Conservation (phyloP, 2,113 vertebrate genomes). For the Calidris pugnax region DNA sequence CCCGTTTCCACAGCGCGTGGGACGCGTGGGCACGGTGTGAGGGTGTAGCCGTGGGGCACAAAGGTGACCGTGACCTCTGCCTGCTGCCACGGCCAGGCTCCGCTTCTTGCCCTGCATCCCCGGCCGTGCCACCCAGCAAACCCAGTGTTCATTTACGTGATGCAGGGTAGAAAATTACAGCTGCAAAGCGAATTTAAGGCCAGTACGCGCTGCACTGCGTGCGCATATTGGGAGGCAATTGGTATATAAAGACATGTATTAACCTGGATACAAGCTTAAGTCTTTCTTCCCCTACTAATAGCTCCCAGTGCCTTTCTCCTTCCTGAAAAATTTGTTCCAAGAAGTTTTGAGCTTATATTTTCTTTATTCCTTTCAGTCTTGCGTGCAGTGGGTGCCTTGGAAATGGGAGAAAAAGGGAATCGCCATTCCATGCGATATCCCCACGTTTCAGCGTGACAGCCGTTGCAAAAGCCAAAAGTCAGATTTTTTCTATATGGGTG, state of each 20-base stretch:
- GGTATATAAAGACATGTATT: neutral
- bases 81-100: neutral
- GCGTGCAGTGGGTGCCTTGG: neutral
- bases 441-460: neutral
- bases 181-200: neutral
- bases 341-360: neutral
- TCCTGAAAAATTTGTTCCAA: neutral
- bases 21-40: accelerated
- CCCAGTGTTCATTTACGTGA: accelerated
- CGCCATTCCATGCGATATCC: neutral
- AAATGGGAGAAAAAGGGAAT: neutral
- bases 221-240: neutral
- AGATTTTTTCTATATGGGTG: neutral
- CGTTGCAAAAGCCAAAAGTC: neutral
- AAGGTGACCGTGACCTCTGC: neutral
- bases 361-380: neutral
- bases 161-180: neutral
- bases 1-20: accelerated
- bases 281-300: neutral
- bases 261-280: neutral
- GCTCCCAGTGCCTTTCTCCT: neutral
- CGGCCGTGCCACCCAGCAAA: neutral
- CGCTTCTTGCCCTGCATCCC: accelerated
- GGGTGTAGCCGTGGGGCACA: neutral
- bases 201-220: accelerated